Evolutionary conservation across 2,888 invertebrate genomes (phyloP), one percentile per base, ranked within the genome.

Genomic region (Aromia moschata): DNA sequence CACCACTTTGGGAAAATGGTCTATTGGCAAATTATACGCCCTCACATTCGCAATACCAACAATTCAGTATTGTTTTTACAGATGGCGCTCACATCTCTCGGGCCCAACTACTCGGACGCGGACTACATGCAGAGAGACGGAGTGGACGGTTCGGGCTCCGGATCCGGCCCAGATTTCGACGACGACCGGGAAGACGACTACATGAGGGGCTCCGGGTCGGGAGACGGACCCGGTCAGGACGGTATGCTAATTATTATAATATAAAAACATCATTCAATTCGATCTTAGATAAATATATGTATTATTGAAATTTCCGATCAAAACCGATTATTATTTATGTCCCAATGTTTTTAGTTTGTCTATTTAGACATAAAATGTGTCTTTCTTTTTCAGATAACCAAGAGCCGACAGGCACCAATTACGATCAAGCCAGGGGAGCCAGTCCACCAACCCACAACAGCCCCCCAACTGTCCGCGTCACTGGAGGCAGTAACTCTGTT

Each of bases 121-220:
- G 80, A 81, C 52, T 79, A 77, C 61, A 86, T 86, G 86, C 86
- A 85, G 70, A 84, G 86, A 0, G 87, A 87, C 65, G 86, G 86
- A 56, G 85, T 84, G 0, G 86, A 80, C 65, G 87, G 87, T 1
- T 87, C 87, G 0, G 87, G 87, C 15, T 86, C 87, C 1, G 87
- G 84, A 14, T 75, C 82, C 33, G 83, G 83, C 41, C 83, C 82
- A 60, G 82, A 83, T 67, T 65, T 70, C 36, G 84, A 84, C 58
- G 83, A 83, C 5, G 82, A 82, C 1, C 81, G 83, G 1, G 85
- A 86, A 60, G 83, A 84, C 52, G 81, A 75, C 25, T 65, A 69
- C 53, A 67, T 73, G 14, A 70, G 74, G 4, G 79, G 80, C 17
- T 80, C 80, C 2, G 81, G 81, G 30, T 79, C 79, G 5, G 80